Evolutionary conservation across 2,113 vertebrate species (phyloP).

Genomic region (human (Homo sapiens)): GRCh38 chr7:31906501-31907000

Average conservation of each 20-base stretch:
- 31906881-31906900: neutral
- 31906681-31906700: neutral
- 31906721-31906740: neutral
- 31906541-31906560: neutral
- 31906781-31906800: neutral
- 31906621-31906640: neutral
- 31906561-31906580: neutral
- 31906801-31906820: neutral
- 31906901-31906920: neutral
- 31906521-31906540: neutral
- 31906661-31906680: neutral
- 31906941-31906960: neutral
- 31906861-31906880: neutral
- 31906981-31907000: neutral
- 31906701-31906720: neutral
- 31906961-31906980: neutral
- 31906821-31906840: neutral
- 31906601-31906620: neutral
- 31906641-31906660: neutral
- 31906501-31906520: neutral
- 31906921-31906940: neutral
- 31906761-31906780: neutral
- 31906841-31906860: neutral
- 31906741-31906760: neutral
- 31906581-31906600: neutral